Percentiles rank a stretch among this genome's conserved stretches.
phyloP scores from a whole-genome alignment of 2,888 invertebrate genomes.

The Polyommatus icarus region DNA sequence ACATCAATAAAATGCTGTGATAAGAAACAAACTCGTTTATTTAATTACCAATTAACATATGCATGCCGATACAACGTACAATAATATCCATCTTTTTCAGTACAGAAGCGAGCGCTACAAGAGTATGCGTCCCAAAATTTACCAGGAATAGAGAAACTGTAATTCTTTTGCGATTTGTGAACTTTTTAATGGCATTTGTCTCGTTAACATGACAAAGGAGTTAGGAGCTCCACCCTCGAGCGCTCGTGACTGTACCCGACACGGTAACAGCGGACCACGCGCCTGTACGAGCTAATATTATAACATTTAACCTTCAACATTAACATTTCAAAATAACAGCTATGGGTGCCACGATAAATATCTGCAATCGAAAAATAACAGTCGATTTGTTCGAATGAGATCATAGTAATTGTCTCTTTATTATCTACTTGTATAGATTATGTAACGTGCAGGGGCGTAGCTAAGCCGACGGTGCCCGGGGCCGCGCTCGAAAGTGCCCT shows the following conservation, averaged over 20 bases:
- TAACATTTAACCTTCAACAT: constrained; percentile 32
- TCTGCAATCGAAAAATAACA: constrained; percentile 28
- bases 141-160: neutral
- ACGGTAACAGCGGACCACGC: neutral
- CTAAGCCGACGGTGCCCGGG: neutral
- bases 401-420: constrained; percentile 24
- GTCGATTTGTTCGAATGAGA: constrained; percentile 25
- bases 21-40: constrained; percentile 46
- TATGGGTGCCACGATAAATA: constrained; percentile 26
- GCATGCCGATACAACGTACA: constrained; percentile 43
- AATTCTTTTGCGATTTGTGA: neutral
- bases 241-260: neutral
- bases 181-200: neutral
- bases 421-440: constrained; percentile 22
- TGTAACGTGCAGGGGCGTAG: constrained; percentile 15
- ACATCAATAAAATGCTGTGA: neutral
- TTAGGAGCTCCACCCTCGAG: neutral
- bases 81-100: constrained; percentile 32
- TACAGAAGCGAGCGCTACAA: constrained; percentile 30
- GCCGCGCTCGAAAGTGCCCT: neutral
- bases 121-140: neutral
- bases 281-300: constrained; percentile 29
- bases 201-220: neutral
- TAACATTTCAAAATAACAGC: constrained; percentile 31
- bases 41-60: constrained; percentile 44